These are phyloP conservation scores for Trogon surrucura DNA, from an alignment of 2,113 vertebrate genomes.

Conservation along the genomic window DNA sequence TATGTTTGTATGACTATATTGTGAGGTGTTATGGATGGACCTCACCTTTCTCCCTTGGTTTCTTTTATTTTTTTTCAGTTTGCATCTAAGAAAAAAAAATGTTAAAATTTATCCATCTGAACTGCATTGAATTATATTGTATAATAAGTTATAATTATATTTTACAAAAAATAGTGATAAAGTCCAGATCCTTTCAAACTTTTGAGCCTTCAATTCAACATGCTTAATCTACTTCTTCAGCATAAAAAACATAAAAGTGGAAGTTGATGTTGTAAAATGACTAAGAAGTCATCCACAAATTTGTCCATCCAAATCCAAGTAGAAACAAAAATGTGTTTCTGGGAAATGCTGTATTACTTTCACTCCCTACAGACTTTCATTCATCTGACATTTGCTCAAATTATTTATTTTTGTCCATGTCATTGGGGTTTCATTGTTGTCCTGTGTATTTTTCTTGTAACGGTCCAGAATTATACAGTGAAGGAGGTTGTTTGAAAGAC, in stretches of 20 bases:
- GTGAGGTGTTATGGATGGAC: not conserved
- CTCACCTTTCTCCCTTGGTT: not conserved
- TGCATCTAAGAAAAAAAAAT: not conserved
- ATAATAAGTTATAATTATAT: too few relatives aligned
- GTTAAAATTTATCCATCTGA: not conserved
- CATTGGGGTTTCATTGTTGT: not conserved
- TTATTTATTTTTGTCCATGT: not conserved
- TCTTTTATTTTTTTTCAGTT: not conserved
- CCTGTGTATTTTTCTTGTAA: not conserved
- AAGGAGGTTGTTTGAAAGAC: not conserved
- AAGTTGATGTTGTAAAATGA: not conserved
- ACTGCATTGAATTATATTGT: too few relatives aligned
- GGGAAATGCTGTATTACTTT: not conserved
- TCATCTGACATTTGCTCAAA: not conserved
- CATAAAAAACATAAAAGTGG: not conserved
- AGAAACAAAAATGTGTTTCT: not conserved
- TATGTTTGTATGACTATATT: not conserved
- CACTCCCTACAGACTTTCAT: not conserved
- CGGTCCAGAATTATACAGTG: not conserved
- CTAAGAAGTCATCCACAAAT: not conserved
- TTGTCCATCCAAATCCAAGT: not conserved
- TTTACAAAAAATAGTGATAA: not conserved
- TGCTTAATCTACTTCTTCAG: not conserved
- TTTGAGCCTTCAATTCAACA: not conserved
- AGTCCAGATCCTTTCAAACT: not conserved